Base-by-base conservation (phyloP, 2,888 invertebrate species). In the Aspidiotus rigidus region DNA sequence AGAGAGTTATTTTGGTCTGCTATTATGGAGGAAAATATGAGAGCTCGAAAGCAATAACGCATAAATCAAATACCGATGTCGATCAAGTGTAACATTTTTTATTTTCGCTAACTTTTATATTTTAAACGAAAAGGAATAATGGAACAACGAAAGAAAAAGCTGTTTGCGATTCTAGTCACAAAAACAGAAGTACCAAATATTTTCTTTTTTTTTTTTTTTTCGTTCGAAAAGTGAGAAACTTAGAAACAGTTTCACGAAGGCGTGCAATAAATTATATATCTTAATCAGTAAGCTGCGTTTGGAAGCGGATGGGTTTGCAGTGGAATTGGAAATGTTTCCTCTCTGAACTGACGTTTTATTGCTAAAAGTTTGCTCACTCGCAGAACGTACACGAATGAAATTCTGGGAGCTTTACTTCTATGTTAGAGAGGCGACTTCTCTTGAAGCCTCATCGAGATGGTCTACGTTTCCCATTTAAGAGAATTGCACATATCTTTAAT, bases 241-340 rank as follows among this genome's bases (percentile, higher is more conserved):
- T n/a, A 49, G n/a, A 49, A 49, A 49, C 10, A 13, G 49, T 28
- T 28, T 28, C 28, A 28, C 28, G 28, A 28, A 28, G 28, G 28
- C 28, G 28, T 28, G 28, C 28, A 28, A 28, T 28, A 28, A 28
- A 28, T 49, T 49, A 49, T 49, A 13, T 49, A 49, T 11, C n/a
- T 49, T 11, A n/a, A n/a, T n/a, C 49, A 49, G 2, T 49, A 13
- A 13, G 10, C 49, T 13, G 49, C 49, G 49, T 49, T 49, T 49
- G 49, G 49, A 49, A 49, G 49, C 49, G 49, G 49, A 49, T 49
- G 49, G 49, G 49, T n/a, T 49, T 49, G 49, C 49, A 49, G 49
- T 49, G 49, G 49, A 13, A 11, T 49, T 49, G 11, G 28, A 28
- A 49, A 49, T n/a, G 49, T 49, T 49, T 49, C 49, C 49, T 49